Evolutionary conservation across 1,140 invertebrate genomes (phyloP).

Genomic region (Portunus trituberculatus): DNA sequence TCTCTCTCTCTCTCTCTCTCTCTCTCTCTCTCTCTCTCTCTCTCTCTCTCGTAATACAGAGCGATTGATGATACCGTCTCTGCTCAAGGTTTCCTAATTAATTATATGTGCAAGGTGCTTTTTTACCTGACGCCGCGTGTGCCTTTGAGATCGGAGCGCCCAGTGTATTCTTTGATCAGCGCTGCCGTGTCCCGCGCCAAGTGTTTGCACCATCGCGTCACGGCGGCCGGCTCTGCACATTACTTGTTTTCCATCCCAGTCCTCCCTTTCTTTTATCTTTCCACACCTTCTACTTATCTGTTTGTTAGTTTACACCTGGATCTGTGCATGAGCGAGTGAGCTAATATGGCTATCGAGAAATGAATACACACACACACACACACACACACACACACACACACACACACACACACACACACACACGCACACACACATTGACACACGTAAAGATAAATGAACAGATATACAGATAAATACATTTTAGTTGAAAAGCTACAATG

Average conservation of each 20-base stretch:
- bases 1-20: no score
- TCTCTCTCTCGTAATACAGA: background rate
- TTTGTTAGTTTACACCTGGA: no score
- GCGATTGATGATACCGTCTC: background rate
- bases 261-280: no score
- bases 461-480: background rate
- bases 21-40: background rate
- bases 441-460: background rate
- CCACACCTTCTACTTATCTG: no score
- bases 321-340: no score
- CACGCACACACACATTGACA: background rate
- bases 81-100: constrained; percentile 49
- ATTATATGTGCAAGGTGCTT: constrained; percentile 13
- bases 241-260: no score
- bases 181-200: background rate
- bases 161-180: background rate
- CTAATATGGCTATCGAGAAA: no score
- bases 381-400: background rate
- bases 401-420: constrained; percentile 8
- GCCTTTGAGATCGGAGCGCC: background rate
- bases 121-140: background rate
- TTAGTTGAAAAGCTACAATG: no score
- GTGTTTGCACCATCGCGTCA: constrained; percentile 1
- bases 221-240: background rate
- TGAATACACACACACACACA: constrained; percentile 15